These are phyloP conservation scores for Glandiceps talaboti DNA, from an alignment of 53 echinoderm and acorn worm species.

Conservation along the genomic window DNA sequence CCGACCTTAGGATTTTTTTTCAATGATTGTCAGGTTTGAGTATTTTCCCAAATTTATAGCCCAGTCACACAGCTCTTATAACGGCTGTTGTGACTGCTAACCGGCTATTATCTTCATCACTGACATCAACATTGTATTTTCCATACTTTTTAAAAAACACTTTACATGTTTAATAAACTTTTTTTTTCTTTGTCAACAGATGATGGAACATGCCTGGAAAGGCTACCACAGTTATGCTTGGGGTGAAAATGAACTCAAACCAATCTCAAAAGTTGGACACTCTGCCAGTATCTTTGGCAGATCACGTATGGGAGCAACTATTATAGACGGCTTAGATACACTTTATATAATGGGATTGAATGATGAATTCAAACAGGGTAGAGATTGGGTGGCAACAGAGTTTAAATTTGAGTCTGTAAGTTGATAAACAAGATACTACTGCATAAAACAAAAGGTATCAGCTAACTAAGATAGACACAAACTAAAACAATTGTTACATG, in stretches of 20 bases:
- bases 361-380: slow-evolving; percentile 72
- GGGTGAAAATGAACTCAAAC: slow-evolving; percentile 97
- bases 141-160: too few species aligned
- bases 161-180: too few species aligned
- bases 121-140: too few species aligned
- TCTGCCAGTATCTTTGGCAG: slow-evolving; percentile 95
- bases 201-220: slow-evolving; percentile 98
- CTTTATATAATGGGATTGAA: slow-evolving; percentile 91
- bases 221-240: slow-evolving; percentile 92
- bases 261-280: slow-evolving; percentile 75
- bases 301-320: slow-evolving; percentile 90
- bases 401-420: slow-evolving; percentile 87
- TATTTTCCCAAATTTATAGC: too few species aligned
- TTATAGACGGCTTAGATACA: slow-evolving; percentile 93
- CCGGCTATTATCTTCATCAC: too few species aligned
- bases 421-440: not conserved
- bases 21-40: too few species aligned
- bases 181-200: slow-evolving; percentile 23
- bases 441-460: too few species aligned
- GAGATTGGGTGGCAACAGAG: slow-evolving; percentile 68
- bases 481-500: too few species aligned
- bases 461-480: too few species aligned
- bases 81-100: too few species aligned
- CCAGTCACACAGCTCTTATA: too few species aligned
- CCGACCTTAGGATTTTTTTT: too few species aligned